Evolutionary conservation across 2,797 vertebrate species (phyloP).

Genomic region (Emys orbicularis): DNA sequence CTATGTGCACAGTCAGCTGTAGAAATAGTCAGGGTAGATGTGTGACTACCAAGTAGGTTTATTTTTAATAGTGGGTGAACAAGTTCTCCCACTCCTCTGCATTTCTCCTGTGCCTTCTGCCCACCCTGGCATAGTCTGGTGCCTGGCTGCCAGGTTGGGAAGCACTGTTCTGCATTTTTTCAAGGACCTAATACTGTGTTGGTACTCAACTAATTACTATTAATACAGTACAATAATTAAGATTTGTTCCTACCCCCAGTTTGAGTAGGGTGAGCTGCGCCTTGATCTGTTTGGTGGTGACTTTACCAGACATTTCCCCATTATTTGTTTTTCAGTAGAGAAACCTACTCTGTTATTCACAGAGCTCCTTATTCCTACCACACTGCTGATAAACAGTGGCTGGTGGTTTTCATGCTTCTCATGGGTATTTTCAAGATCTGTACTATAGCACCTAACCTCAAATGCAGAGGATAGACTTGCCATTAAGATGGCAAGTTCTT

Average conservation of each 20-base stretch:
- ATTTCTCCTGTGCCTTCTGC: not conserved
- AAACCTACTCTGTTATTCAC: not conserved
- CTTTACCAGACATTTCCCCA: not conserved
- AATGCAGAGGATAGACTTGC: not conserved
- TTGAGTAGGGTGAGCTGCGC: not conserved
- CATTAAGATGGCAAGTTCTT: not conserved
- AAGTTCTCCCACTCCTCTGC: not conserved
- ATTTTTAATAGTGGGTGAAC: not conserved
- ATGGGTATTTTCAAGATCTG: not conserved
- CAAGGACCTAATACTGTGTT: not conserved
- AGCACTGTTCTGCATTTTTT: not conserved
- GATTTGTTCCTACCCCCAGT: not conserved
- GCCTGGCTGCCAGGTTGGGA: not conserved
- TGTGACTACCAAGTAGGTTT: not conserved
- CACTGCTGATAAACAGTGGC: not conserved
- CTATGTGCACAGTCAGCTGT: not conserved
- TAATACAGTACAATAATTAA: not conserved
- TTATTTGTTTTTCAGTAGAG: not conserved
- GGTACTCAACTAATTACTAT: not conserved
- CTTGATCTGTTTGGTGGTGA: not conserved
- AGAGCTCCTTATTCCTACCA: not conserved
- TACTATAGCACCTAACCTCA: not conserved
- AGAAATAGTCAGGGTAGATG: not conserved
- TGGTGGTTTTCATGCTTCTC: not conserved
- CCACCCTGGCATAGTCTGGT: not conserved